Evolutionary conservation across 2,888 invertebrate genomes (phyloP), one percentile per base, ranked within the genome.

Genomic region (Dryobota labecula): DNA sequence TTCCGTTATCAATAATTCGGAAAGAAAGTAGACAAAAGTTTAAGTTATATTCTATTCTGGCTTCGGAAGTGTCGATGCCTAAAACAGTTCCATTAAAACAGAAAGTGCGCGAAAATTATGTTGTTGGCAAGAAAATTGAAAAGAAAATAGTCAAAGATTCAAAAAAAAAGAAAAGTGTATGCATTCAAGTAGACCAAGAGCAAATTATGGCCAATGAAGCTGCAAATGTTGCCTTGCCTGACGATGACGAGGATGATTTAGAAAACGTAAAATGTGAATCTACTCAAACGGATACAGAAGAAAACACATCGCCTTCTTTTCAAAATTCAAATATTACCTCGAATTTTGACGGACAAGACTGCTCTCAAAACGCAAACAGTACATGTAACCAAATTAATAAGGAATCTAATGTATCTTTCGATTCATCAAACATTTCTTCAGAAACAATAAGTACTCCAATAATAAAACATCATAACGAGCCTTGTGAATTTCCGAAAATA

Each of bases 51-150:
- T 90, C 93, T 13, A 90, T 94, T 84, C 73, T 95, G 24, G 92
- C 91, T 13, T 90, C 93, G 27, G 93, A 95, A 86, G 78, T 95
- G 77, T 87, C 90, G 0, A 92, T 89, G 73, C 95, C 95, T 18
- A 94, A 91, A 88, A 84, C 91, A 54, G 88, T 95, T 15, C 85
- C 95, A 20, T 84, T 95, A 45, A 92, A 93, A 83, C 95, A 95
- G 83, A 94, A 92, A 90, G 89, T 95, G 24, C 90, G 90, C 84
- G 90, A 92, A 86, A 91, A 92, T 84, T 94, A 93, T 79, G 79
- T 84, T 3, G 86, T 92, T 38, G 92, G 90, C 2, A 94, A 94
- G 84, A 91, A 89, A 78, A 83, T 94, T 49, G 93, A 95, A 85
- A 88, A 91, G 73, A 88, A 90, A 72, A 85, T 94, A 61, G 78